A percentile compares a stretch with the other conserved stretches of the same genome.
Evolutionary conservation across 2,113 vertebrate species (phyloP).

Genomic region (Nansenia antarctica): DNA sequence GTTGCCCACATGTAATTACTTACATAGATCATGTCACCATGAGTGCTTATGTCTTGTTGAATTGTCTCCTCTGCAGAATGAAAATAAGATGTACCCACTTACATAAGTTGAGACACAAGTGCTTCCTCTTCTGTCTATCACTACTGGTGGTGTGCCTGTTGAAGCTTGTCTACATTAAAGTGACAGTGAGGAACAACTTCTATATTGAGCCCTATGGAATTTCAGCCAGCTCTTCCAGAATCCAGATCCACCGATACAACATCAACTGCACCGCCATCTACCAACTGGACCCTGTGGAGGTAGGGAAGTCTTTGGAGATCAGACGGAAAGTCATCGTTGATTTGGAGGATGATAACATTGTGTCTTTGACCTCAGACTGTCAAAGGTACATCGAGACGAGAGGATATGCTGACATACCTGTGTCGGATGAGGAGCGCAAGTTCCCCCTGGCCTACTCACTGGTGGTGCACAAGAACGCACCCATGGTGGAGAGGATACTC

Average conservation of each 20-base stretch:
- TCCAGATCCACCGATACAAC: conserved; percentile 61
- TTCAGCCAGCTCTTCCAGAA: conserved; percentile 66
- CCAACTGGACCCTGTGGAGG: conserved; percentile 85
- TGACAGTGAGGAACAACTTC: conserved; percentile 44
- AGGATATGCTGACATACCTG: conserved; percentile 72
- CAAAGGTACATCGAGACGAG: conserved; percentile 70
- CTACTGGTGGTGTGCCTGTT: conserved; percentile 58
- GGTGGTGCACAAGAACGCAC: conserved; percentile 91
- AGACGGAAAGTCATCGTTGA: conserved; percentile 78
- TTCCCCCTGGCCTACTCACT: conserved; percentile 91
- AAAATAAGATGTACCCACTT: conserved; percentile 70
- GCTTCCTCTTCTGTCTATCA: conserved; percentile 57
- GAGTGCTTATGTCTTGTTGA: not conserved
- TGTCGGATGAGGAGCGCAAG: conserved; percentile 75
- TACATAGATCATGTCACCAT: not conserved
- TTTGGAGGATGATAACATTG: conserved; percentile 79
- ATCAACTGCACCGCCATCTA: conserved; percentile 87
- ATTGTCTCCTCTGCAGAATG: conserved; percentile 77
- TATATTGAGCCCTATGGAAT: conserved; percentile 79
- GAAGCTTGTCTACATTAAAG: conserved; percentile 61
- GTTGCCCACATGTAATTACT: not conserved
- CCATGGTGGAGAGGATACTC: conserved; percentile 90
- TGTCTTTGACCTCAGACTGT: conserved; percentile 80
- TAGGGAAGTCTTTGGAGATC: conserved; percentile 87
- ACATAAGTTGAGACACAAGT: conserved; percentile 68